These are phyloP conservation scores for Moxostoma hubbsi DNA, from an alignment of 2,797 vertebrate species.

Conservation along the genomic window DNA sequence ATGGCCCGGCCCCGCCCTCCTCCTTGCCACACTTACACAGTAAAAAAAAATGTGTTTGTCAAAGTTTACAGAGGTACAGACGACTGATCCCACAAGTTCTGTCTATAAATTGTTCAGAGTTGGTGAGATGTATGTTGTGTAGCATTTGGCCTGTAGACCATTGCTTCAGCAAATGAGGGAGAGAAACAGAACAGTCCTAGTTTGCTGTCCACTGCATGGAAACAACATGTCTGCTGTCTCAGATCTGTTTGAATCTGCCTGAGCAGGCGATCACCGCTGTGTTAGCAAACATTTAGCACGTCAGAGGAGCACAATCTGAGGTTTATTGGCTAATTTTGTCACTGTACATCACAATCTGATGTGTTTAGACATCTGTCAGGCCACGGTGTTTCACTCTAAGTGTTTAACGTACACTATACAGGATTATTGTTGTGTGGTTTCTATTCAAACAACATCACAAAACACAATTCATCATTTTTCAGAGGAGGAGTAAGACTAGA, in stretches of 20 bases:
- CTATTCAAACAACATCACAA: slow-evolving; percentile 10
- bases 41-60: no score
- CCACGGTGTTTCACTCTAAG: neutral
- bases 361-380: slow-evolving; percentile 17
- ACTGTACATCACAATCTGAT: slow-evolving; percentile 5
- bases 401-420: neutral
- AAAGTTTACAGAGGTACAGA: no score
- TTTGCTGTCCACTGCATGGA: neutral
- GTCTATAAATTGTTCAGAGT: slow-evolving; percentile 1
- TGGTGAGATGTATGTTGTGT: slow-evolving; percentile 4
- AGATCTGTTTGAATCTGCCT: neutral
- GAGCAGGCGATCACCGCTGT: neutral
- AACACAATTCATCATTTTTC: slow-evolving; percentile 15
- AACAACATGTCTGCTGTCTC: neutral
- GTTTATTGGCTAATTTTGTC: slow-evolving; percentile 25
- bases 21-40: no score
- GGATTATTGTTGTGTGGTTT: neutral
- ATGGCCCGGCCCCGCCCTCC: no score
- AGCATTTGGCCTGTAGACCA: neutral
- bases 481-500: neutral
- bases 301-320: neutral
- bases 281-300: slow-evolving; percentile 4
- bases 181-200: neutral
- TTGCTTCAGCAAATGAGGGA: slow-evolving; percentile 4
- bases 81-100: no score